Base-by-base conservation (phyloP, 2,797 vertebrate species). In the Acropternis orthonyx region DNA sequence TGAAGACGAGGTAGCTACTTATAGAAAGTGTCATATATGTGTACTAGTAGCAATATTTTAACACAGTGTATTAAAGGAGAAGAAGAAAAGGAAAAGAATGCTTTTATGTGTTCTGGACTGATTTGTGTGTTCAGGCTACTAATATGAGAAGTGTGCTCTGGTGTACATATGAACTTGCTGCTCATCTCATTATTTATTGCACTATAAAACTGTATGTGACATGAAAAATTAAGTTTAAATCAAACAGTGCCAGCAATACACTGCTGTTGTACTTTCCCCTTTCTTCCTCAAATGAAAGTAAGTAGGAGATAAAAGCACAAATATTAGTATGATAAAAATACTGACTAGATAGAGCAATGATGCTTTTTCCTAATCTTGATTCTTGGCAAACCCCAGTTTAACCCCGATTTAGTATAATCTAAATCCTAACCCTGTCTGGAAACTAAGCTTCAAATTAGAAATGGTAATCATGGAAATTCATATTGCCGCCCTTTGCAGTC, bases 361-460 rank as follows among this genome's bases (percentile, higher is more conserved):
- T 51, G 22, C 3, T 1, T 85, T 68, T 79, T 62, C 32, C 24
- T 89, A 69, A 94, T 94, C 36, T 55, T 88, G 11, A 66, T 85
- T 95, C 54, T 81, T 95, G 92, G 85, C 52, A 86, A 89, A 21
- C 46, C 44, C 9, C 13, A 88, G 2, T 82, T 93, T 92, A 96
- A 80, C 91, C 79, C 41, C 2, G 30, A 81, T 96, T 95, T 81
- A 63, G 3, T 72, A 24, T 92, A 69, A 87, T 73, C 67, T 92
- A 93, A 94, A 94, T 93, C 77, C 61, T 80, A 68, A 55, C 71
- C 8, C 59, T 92, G 67, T 93, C 85, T 84, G 76, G 69, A 92
- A 96, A 82, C 37, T 80, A 68, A 93, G 48, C 49, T 46, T 94
- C 69, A 81, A 85, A 72, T 82, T 88, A 86, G 61, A 88, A 92